Evolutionary conservation across 1,140 invertebrate species (phyloP).

Genomic region (Drosophila bipectinata): DNA sequence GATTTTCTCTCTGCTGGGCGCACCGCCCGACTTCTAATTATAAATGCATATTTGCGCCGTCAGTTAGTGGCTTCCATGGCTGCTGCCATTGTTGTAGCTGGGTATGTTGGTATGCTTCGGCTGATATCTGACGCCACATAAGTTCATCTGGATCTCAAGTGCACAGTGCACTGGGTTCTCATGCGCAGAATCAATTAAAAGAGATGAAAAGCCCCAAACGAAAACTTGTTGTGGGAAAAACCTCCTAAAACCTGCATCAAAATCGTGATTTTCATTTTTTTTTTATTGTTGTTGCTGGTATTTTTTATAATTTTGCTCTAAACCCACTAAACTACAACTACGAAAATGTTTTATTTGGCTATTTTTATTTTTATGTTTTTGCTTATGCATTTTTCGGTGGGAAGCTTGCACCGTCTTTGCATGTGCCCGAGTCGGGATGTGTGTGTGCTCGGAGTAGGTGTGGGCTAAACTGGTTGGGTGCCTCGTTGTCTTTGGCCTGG

Average conservation of each 20-base stretch:
- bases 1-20: constrained; percentile 23
- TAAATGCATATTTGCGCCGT: constrained; percentile 49
- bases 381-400: constrained; percentile 72
- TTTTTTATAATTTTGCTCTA: constrained; percentile 28
- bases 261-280: constrained; percentile 75
- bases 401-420: constrained; percentile 44
- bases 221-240: constrained; percentile 77
- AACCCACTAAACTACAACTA: constrained; percentile 41
- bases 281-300: constrained; percentile 40
- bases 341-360: constrained; percentile 67
- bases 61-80: constrained; percentile 26
- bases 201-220: constrained; percentile 43
- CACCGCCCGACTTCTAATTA: constrained; percentile 34
- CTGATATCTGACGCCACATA: constrained; percentile 65
- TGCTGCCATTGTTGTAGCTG: background rate
- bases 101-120: background rate
- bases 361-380: constrained; percentile 54
- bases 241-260: constrained; percentile 74
- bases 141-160: constrained; percentile 81
- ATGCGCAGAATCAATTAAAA: constrained; percentile 75
- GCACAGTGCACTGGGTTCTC: constrained; percentile 65
- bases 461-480: constrained; percentile 75
- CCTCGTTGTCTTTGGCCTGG: constrained; percentile 26
- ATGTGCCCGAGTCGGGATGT: constrained; percentile 1
- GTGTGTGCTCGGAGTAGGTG: constrained; percentile 64